Base-by-base conservation (phyloP, 2,888 invertebrate genomes). In the Ormia ochracea region DNA sequence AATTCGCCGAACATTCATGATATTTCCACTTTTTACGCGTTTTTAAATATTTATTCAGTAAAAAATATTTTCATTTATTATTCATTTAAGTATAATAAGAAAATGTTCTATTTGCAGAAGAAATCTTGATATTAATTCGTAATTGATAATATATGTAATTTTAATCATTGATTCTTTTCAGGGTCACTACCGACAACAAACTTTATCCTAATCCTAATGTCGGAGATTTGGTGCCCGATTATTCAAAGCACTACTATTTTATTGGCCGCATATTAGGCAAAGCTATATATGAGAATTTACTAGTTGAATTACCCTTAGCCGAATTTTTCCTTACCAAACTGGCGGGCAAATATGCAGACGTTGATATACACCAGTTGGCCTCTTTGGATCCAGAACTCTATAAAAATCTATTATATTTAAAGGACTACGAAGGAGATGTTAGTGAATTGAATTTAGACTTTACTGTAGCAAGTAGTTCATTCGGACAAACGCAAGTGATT, bases 141-240 rank as follows among this genome's bases (percentile, higher is more conserved):
- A n/a, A n/a, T n/a, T n/a, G n/a, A n/a, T n/a, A n/a, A n/a, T n/a
- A n/a, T n/a, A n/a, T n/a, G n/a, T n/a, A n/a, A n/a, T n/a, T n/a
- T n/a, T n/a, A n/a, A n/a, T 4, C n/a, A 36, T 59, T 9, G 3
- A 43, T 10, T 9, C 41, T 7, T 41, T 61, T 43, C 0, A 90
- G 92, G 82, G 88, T 97, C 33, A 98, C 98, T 4, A 94, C 94
- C 80, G 98, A 98, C 89, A 96, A 97, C 87, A 94, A 96, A 90
- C 90, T 99, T 38, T 99, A 98, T 89, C 99, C 99, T 0, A 99
- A 98, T 90, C 99, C 99, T 0, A 95, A 96, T 59, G 97, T 97
- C 4, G 93, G 94, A 84, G 91, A 97, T 72, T 90, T 97, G n/a
- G 93, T 96, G 41, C 94, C 95, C 28, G 95, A 98, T 88, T 97